These are phyloP conservation scores for Danaus plexippus DNA, from an alignment of 1,140 invertebrate species.

Conservation along the genomic window DNA sequence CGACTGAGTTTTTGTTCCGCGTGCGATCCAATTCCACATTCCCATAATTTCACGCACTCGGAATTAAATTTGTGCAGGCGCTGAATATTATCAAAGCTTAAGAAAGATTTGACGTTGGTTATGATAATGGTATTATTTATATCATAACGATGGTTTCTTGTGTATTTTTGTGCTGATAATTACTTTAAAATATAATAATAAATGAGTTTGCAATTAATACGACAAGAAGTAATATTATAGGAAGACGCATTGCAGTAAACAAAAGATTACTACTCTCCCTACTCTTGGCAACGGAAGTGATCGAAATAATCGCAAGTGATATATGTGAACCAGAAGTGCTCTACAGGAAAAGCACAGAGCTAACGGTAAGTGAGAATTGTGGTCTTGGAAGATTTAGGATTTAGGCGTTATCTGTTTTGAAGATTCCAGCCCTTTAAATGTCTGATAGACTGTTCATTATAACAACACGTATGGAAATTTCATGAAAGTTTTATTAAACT, in stretches of 20 bases:
- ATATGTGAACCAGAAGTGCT: conserved; percentile 23
- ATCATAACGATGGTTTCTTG: too few species aligned
- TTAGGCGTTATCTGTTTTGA: neutral
- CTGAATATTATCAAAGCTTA: too few species aligned
- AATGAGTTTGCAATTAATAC: too few species aligned
- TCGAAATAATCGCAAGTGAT: conserved; percentile 21
- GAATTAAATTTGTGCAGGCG: too few species aligned
- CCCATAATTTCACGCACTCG: too few species aligned
- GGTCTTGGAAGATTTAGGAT: too few species aligned
- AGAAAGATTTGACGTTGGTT: too few species aligned
- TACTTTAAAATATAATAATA: too few species aligned
- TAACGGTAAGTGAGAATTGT: neutral
- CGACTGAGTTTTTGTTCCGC: too few species aligned
- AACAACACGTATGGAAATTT: neutral
- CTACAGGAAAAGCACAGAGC: conserved; percentile 18
- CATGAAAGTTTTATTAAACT: conserved; percentile 7
- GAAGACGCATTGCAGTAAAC: conserved; percentile 12
- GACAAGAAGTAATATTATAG: conserved; percentile 1
- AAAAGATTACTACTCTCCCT: conserved; percentile 23
- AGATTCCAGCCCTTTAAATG: neutral
- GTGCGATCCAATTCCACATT: too few species aligned
- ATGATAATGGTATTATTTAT: too few species aligned
- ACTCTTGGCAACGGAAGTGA: conserved; percentile 20
- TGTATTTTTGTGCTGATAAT: too few species aligned
- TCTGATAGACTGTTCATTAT: neutral